Evolutionary conservation across 2,888 invertebrate species (phyloP).

Genomic region (Rhaphigaster nebulosa): DNA sequence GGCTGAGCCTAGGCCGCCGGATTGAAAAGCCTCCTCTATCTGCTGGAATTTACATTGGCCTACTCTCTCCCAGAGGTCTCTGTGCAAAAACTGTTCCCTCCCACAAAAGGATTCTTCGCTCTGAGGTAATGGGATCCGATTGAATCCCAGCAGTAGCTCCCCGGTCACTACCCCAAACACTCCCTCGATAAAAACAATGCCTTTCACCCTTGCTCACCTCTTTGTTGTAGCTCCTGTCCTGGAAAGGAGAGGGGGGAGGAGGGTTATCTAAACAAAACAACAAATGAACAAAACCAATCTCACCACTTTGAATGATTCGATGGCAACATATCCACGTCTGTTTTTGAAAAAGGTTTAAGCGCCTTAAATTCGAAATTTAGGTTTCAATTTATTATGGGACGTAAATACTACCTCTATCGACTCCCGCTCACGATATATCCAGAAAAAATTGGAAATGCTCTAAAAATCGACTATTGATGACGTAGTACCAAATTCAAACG

Average conservation of each 20-base stretch:
- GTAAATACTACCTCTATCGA: too few species aligned
- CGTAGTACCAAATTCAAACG: too few species aligned
- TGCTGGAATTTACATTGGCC: conserved; percentile 54
- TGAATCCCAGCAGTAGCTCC: neutral
- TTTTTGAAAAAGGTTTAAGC: too few species aligned
- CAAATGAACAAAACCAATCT: neutral
- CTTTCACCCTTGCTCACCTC: conserved; percentile 29
- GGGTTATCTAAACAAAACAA: neutral
- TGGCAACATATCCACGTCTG: neutral
- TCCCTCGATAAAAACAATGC: conserved; percentile 53
- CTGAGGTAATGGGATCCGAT: conserved; percentile 53
- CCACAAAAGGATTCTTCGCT: conserved; percentile 54
- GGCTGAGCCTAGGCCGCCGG: neutral
- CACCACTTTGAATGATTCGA: neutral
- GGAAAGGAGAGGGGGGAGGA: neutral
- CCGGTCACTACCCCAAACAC: neutral
- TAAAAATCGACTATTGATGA: too few species aligned
- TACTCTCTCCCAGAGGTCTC: conserved; percentile 6
- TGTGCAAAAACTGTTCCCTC: conserved; percentile 7
- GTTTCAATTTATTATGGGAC: too few species aligned
- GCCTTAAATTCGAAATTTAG: too few species aligned
- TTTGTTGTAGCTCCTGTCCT: neutral
- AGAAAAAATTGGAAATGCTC: too few species aligned
- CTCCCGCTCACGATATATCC: too few species aligned
- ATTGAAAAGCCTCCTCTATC: conserved; percentile 35